Evolutionary conservation across 2,113 vertebrate genomes (phyloP), one percentile per base, ranked within the genome.

Genomic region (Thymallus thymallus): DNA sequence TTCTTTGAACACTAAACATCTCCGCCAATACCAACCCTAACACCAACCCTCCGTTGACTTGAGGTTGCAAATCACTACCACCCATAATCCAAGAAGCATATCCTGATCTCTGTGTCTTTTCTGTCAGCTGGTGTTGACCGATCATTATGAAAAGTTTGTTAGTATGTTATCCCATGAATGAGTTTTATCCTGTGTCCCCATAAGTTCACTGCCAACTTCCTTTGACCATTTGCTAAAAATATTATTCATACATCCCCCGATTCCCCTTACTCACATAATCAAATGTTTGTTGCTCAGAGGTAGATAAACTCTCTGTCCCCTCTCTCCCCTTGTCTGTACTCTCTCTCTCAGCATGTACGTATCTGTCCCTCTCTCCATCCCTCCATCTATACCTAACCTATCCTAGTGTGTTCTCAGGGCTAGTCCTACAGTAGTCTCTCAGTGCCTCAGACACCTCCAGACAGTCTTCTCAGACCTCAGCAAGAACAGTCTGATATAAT

Each of bases 1-100:
- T 80, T 81, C 83, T 81, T 81, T 86, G 82, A 82, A 87, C 82
- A 77, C 56, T 2, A 10, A 23, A 74, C 69, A 64, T 78, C 66
- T 68, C 71, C 45, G 80, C 84, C 84, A 80, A 84, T 74, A 84
- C 64, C 82, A 80, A 68, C 75, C 32, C 35, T 68, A 18, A 10
- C 72, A 73, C 67, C 62, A 46, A 77, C 18, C 76, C 74, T 73
- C 69, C 65, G n/a, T n/a, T n/a, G n/a, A n/a, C n/a, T n/a, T n/a
- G n/a, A n/a, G n/a, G n/a, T 23, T 26, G 76, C 68, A 58, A 83
- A 71, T 72, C 75, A 75, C 75, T 41, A 24, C 35, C 67, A 16
- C 56, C 65, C 65, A 68, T 30, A 68, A 45, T 16, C 14, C 65
- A 18, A 18, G 35, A 58, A 69, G 63, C 76, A 77, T 75, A 78